A percentile compares a stretch with the other conserved stretches of the same genome.
Evolutionary conservation across 2,888 invertebrate species (phyloP).

Genomic region (Cryptophagus acutangulus): DNA sequence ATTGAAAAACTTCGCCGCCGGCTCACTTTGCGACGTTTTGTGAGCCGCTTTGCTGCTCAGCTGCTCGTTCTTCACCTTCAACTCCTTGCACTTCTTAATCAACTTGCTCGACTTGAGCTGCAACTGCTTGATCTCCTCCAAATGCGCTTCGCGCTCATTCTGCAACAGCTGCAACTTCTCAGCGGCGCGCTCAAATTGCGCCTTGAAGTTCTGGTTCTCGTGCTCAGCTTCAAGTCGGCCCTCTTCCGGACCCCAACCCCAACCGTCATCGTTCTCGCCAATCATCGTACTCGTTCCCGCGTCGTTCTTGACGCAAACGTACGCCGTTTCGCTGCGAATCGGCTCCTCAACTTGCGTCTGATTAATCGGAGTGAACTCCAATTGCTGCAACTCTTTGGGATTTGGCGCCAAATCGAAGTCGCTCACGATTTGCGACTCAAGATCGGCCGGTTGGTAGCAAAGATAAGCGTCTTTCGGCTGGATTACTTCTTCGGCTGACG

Average conservation of each 20-base stretch:
- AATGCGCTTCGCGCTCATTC: constrained; percentile 54
- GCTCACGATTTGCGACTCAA: constrained; percentile 30
- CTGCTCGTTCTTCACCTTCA: constrained; percentile 65
- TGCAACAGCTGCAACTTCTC: constrained; percentile 57
- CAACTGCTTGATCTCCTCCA: constrained; percentile 58
- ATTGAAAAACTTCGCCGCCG: constrained; percentile 53
- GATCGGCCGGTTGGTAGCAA: constrained; percentile 29
- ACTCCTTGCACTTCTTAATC: constrained; percentile 77
- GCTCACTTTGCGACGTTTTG: constrained; percentile 21
- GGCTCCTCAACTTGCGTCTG: constrained; percentile 31
- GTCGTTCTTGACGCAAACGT: constrained; percentile 40
- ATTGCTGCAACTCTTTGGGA: constrained; percentile 13
- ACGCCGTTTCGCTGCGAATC: constrained; percentile 35
- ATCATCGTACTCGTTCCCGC: no score
- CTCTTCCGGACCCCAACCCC: constrained; percentile 59
- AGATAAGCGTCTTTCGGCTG: constrained; percentile 35
- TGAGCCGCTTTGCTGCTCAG: no score
- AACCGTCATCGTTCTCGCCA: constrained; percentile 53
- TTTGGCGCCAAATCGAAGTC: constrained; percentile 3
- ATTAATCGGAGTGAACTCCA: constrained; percentile 20
- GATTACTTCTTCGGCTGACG: constrained; percentile 30
- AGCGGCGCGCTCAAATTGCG: constrained; percentile 52
- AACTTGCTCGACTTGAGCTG: constrained; percentile 73
- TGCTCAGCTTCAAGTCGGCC: constrained; percentile 51
- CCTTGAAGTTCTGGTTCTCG: constrained; percentile 39